Percentiles rank a stretch among this genome's conserved stretches.
Conservation (phyloP, 2,797 vertebrate species). For the Diceros bicornis region DNA sequence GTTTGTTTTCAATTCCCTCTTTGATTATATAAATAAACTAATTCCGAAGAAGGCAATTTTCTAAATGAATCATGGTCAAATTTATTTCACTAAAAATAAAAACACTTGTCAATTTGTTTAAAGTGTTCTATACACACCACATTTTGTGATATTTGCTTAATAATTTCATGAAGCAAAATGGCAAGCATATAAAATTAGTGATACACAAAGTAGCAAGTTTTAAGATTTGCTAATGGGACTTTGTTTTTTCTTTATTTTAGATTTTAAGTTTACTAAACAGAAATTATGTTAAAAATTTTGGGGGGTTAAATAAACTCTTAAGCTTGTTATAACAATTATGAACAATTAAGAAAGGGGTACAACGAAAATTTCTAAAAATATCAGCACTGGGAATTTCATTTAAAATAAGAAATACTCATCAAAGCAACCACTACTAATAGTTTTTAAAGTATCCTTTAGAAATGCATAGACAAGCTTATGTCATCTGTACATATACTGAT, state of each 20-base stretch:
- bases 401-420: constrained; percentile 23
- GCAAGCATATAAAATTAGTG: not conserved
- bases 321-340: constrained; percentile 11
- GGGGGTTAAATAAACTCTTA: not conserved
- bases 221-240: constrained; percentile 9
- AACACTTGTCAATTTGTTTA: not conserved
- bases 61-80: constrained; percentile 45
- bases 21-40: not conserved
- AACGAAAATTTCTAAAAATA: not conserved
- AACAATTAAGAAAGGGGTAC: not conserved
- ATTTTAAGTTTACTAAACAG: constrained; percentile 53
- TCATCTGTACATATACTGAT: not conserved
- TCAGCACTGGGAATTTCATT: not conserved
- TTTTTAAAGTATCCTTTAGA: constrained; percentile 11
- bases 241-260: constrained; percentile 16
- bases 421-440: not conserved
- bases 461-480: not conserved
- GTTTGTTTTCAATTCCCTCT: not conserved
- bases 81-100: constrained; percentile 53
- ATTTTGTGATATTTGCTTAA: not conserved
- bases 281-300: not conserved
- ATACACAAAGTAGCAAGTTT: constrained; percentile 8
- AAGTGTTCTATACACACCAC: not conserved
- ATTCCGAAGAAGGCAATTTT: constrained; percentile 31
- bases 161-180: not conserved